These are phyloP conservation scores for Trichomalopsis sarcophagae DNA, from an alignment of 1,140 invertebrate species.

Conservation along the genomic window DNA sequence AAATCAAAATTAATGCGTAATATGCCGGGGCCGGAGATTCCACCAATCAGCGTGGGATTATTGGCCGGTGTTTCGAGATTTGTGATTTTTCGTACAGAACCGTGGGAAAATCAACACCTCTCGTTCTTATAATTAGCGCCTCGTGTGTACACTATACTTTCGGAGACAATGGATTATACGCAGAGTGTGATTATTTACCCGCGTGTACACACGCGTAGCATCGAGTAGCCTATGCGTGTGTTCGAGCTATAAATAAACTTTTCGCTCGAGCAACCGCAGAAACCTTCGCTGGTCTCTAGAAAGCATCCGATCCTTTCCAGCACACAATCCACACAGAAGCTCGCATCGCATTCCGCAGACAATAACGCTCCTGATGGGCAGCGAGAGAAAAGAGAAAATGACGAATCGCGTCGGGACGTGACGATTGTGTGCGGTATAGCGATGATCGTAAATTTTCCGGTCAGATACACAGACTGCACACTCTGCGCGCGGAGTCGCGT, in stretches of 20 bases:
- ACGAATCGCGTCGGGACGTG: conserved; percentile 39
- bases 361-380: not conserved
- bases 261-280: not conserved
- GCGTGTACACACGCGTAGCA: not conserved
- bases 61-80: not conserved
- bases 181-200: not conserved
- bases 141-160: no score
- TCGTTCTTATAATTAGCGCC: no score
- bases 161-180: not conserved
- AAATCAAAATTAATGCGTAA: conserved; percentile 66
- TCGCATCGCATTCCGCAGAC: not conserved
- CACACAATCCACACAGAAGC: not conserved
- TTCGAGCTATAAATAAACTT: not conserved
- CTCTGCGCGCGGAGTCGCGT: not conserved
- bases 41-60: not conserved
- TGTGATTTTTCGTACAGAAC: no score
- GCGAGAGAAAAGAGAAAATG: conserved; percentile 12
- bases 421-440: conserved; percentile 10
- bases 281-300: not conserved
- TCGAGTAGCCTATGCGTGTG: not conserved
- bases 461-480: not conserved
- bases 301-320: not conserved
- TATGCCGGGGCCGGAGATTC: not conserved
- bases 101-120: no score
- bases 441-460: not conserved